These are phyloP conservation scores for Holothuria leucospilota DNA, from an alignment of 53 echinoderm and acorn worm species.

Conservation along the genomic window DNA sequence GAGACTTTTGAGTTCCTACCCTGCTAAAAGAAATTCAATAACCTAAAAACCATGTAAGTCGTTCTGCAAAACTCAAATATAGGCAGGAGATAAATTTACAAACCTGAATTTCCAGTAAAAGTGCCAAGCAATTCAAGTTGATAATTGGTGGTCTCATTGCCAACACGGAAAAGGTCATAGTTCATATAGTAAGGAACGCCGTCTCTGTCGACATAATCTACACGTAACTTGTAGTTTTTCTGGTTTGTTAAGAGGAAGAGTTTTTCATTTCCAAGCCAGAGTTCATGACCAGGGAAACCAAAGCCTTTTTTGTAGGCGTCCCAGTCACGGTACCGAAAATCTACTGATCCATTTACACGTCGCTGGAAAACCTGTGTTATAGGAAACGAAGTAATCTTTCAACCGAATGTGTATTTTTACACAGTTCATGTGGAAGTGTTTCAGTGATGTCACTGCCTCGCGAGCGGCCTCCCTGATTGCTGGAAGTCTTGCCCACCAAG, in stretches of 20 bases:
- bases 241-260: not conserved
- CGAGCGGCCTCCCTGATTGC: too few species aligned
- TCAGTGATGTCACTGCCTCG: too few species aligned
- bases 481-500: too few species aligned
- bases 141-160: not conserved
- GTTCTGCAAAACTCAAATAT: too few species aligned
- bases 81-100: not conserved
- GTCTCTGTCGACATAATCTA: not conserved
- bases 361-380: conserved; percentile 8
- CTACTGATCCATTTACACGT: conserved; percentile 5
- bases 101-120: conserved; percentile 17
- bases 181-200: not conserved
- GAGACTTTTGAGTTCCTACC: too few species aligned
- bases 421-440: too few species aligned
- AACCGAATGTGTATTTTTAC: too few species aligned
- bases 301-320: conserved; percentile 19
- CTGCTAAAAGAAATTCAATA: too few species aligned
- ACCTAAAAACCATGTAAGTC: too few species aligned
- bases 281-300: not conserved
- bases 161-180: conserved; percentile 5
- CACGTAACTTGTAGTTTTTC: conserved; percentile 8
- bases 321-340: not conserved
- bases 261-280: conserved; percentile 29
- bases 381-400: not conserved
- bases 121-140: not conserved